These are phyloP conservation scores for Drosophila mercatorum DNA, from an alignment of 2,888 invertebrate species.

Conservation along the genomic window DNA sequence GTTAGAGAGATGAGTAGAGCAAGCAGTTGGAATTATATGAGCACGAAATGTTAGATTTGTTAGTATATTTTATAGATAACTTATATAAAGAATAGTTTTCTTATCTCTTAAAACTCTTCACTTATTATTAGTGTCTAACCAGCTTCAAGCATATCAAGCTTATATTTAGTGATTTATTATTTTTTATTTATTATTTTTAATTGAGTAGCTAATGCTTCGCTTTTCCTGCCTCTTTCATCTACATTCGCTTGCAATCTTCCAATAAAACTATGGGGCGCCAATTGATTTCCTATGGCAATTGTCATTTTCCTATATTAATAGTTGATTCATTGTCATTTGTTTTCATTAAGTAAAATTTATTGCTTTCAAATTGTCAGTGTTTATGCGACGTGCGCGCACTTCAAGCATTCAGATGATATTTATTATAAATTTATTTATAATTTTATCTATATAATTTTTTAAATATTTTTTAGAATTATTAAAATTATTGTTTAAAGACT, in stretches of 20 bases:
- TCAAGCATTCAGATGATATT: not conserved
- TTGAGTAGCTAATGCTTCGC: not conserved
- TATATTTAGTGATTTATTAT: not conserved
- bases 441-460: no score
- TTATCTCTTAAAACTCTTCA: not conserved
- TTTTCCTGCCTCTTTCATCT: not conserved
- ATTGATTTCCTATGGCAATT: constrained; percentile 23
- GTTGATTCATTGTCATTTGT: constrained; percentile 24
- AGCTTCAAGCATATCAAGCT: not conserved
- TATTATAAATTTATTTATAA: no score
- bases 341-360: constrained; percentile 45
- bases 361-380: constrained; percentile 20
- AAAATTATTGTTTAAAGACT: no score
- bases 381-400: not conserved
- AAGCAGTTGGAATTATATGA: not conserved
- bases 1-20: constrained; percentile 9
- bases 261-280: constrained; percentile 24
- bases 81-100: not conserved
- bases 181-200: not conserved
- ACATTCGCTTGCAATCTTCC: constrained; percentile 2
- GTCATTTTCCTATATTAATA: constrained; percentile 15
- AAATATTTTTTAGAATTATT: no score
- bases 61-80: not conserved
- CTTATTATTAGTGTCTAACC: not conserved
- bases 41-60: not conserved